Percentiles rank a stretch among this genome's conserved stretches.
These are phyloP conservation scores for Nematopogon swammerdamellus DNA, from an alignment of 2,888 invertebrate species.

Conservation along the genomic window DNA sequence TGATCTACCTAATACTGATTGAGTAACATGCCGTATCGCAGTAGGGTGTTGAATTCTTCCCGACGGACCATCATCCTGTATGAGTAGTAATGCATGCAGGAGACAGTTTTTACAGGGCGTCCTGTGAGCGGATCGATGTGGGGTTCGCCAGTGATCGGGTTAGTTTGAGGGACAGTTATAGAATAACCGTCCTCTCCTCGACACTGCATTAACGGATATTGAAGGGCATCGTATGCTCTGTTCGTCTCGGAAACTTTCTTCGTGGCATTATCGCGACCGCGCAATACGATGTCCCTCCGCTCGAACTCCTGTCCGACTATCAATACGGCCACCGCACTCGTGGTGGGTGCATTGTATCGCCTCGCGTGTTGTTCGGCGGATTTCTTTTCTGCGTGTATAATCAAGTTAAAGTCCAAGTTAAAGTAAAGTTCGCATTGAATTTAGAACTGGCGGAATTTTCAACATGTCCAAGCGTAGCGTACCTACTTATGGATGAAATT, in stretches of 20 bases:
- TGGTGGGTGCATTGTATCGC: slow-evolving; percentile 18
- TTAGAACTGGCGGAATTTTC: slow-evolving; percentile 14
- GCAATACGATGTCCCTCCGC: slow-evolving; percentile 17
- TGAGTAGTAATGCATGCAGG: slow-evolving; percentile 8
- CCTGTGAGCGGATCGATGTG: too few species aligned
- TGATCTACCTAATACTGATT: background rate
- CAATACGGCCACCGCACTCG: too few species aligned
- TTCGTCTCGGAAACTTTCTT: slow-evolving; percentile 17
- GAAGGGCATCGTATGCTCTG: too few species aligned
- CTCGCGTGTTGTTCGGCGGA: slow-evolving; percentile 16
- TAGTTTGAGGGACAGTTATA: too few species aligned
- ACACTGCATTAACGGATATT: slow-evolving; percentile 14
- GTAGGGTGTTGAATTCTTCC: slow-evolving; percentile 9
- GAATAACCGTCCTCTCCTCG: too few species aligned
- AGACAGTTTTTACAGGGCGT: slow-evolving; percentile 8
- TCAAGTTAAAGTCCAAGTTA: slow-evolving; percentile 11
- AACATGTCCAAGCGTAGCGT: slow-evolving; percentile 14
- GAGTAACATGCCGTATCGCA: slow-evolving; percentile 17
- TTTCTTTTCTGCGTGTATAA: slow-evolving; percentile 19
- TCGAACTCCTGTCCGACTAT: slow-evolving; percentile 16
- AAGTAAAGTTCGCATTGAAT: too few species aligned
- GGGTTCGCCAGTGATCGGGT: too few species aligned
- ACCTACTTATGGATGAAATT: too few species aligned
- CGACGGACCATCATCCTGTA: slow-evolving; percentile 9
- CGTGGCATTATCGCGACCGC: slow-evolving; percentile 14